Evolutionary conservation across 2,888 invertebrate genomes (phyloP).

Genomic region (Drosophila colorata): DNA sequence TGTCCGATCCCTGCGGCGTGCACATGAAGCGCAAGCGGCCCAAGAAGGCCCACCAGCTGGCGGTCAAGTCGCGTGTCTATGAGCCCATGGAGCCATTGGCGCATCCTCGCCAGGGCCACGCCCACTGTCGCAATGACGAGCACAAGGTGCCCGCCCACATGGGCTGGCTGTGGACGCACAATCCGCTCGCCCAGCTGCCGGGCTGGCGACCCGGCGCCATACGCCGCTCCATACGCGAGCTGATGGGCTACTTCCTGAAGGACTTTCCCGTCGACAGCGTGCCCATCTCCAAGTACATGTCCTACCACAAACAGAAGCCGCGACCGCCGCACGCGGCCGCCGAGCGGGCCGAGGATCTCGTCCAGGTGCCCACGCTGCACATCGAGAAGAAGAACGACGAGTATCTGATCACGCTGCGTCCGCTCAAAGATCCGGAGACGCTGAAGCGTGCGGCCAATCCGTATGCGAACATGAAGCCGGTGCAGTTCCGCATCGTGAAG

Average conservation of each 20-base stretch:
- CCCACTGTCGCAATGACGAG: slow-evolving; percentile 82
- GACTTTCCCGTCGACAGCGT: slow-evolving; percentile 83
- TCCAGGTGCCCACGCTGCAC: slow-evolving; percentile 87
- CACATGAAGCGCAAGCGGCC: background rate
- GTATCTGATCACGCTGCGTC: slow-evolving; percentile 89
- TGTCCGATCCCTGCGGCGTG: background rate
- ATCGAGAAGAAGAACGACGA: slow-evolving; percentile 89
- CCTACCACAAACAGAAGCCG: slow-evolving; percentile 56
- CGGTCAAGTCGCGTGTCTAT: slow-evolving; percentile 48
- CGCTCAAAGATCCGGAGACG: slow-evolving; percentile 88
- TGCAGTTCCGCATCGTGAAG: slow-evolving; percentile 89
- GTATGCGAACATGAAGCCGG: slow-evolving; percentile 89
- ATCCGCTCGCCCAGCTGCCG: slow-evolving; percentile 61
- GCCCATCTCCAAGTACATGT: slow-evolving; percentile 77
- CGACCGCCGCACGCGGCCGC: slow-evolving; percentile 81
- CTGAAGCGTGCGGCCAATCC: slow-evolving; percentile 88
- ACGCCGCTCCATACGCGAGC: slow-evolving; percentile 80
- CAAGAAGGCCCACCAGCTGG: background rate
- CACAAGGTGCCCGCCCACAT: slow-evolving; percentile 87
- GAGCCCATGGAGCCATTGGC: slow-evolving; percentile 6
- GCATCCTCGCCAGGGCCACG: slow-evolving; percentile 84
- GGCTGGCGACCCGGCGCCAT: slow-evolving; percentile 85
- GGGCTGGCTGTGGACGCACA: slow-evolving; percentile 89
- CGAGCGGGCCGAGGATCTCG: slow-evolving; percentile 52
- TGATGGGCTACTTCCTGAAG: slow-evolving; percentile 83